These are phyloP conservation scores for Cyclura pinguis DNA, from an alignment of 2,797 vertebrate species.

Conservation along the genomic window DNA sequence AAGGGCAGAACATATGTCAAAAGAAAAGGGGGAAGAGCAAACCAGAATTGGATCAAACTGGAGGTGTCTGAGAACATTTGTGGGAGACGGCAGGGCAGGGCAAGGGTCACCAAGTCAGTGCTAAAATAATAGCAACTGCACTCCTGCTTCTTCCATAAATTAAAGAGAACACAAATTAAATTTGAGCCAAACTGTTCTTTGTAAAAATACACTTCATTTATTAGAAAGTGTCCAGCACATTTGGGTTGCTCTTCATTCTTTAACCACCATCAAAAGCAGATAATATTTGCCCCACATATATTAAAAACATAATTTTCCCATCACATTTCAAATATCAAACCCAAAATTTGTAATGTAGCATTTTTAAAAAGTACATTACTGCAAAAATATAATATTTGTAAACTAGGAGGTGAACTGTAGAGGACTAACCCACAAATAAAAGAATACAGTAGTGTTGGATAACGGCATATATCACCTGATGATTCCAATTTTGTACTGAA, in stretches of 20 bases:
- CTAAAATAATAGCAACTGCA: not conserved
- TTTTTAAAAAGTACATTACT: slow-evolving; percentile 23
- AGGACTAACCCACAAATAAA: slow-evolving; percentile 29
- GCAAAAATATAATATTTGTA: slow-evolving; percentile 62
- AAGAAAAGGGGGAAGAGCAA: not conserved
- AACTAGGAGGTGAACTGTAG: slow-evolving; percentile 48
- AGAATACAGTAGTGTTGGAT: not conserved
- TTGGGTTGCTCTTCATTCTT: slow-evolving; percentile 59
- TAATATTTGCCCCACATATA: slow-evolving; percentile 26
- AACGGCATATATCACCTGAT: not conserved
- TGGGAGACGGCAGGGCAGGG: not conserved
- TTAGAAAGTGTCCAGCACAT: slow-evolving; percentile 76
- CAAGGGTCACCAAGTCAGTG: not conserved
- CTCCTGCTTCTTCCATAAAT: not conserved
- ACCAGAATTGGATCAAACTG: no score
- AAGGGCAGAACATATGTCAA: not conserved
- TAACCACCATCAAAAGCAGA: slow-evolving; percentile 41
- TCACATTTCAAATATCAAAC: slow-evolving; percentile 58
- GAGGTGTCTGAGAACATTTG: not conserved
- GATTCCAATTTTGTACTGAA: not conserved
- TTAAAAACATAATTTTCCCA: slow-evolving; percentile 31
- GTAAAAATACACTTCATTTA: slow-evolving; percentile 65
- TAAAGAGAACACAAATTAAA: slow-evolving; percentile 31
- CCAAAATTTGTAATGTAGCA: slow-evolving; percentile 62
- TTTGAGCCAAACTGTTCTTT: not conserved